Base-by-base conservation (phyloP, 2,888 invertebrate species). In the Meteorus colon region DNA sequence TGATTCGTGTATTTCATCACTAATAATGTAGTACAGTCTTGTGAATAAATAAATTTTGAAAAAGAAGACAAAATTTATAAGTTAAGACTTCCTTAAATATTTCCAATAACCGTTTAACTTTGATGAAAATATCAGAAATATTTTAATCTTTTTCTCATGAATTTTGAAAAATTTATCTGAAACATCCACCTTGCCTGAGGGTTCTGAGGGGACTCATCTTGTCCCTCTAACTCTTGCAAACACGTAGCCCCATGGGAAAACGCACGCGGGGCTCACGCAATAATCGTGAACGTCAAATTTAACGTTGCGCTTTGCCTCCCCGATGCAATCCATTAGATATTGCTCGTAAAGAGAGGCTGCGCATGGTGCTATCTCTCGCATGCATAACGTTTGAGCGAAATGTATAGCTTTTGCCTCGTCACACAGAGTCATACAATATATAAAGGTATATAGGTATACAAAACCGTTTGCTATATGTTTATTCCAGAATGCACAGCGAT, bases 241-340 rank as follows among this genome's bases (percentile, higher is more conserved):
- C 10, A 55, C n/a, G n/a, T n/a, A 72, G 55, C 29, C 75, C 71
- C 75, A 51, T 29, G 69, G 73, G 76, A 41, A 65, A 69, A 76
- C 31, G 12, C 63, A 66, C 45, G 37, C 29, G 48, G 65, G 70
- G 66, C 37, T 45, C 72, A 68, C 78, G 85, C 87, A 89, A 89
- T 89, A 89, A 89, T 89, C 89, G 88, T 89, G 87, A 88, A 89
- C 87, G 88, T 88, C 86, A 87, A 89, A 89, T 88, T 89, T 89
- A 89, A 89, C 87, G 87, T 84, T 82, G 83, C 84, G 84, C 82
- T 84, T 84, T 77, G 82, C 79, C 81, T 84, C 65, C 29, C 82
- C 75, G 77, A 87, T 87, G 87, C 89, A 88, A 89, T 89, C 89
- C 89, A 89, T 89, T 89, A 89, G 88, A 88, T 89, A 89, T 89